A percentile compares a stretch with the other conserved stretches of the same genome.
These are phyloP conservation scores for Chunga burmeisteri DNA, from an alignment of 2,113 vertebrate genomes.

Conservation along the genomic window DNA sequence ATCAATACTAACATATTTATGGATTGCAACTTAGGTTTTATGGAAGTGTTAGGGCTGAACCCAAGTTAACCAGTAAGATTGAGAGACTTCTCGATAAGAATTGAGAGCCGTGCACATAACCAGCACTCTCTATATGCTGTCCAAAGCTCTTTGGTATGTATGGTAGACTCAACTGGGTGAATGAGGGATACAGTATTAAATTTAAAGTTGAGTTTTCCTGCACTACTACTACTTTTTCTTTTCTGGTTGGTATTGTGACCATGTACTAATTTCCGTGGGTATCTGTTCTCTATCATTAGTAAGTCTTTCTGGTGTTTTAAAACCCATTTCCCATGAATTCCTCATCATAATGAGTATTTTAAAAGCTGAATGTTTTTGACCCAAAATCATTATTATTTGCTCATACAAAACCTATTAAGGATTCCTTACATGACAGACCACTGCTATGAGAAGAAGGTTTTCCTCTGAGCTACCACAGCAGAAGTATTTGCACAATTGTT, in stretches of 20 bases:
- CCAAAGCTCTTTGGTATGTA: background rate
- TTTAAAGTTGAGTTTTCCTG: background rate
- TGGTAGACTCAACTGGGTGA: background rate
- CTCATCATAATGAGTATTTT: background rate
- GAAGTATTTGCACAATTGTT: conserved; percentile 39
- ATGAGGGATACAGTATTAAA: background rate
- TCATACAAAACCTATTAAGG: conserved; percentile 10
- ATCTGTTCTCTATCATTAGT: conserved; percentile 7
- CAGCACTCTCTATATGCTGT: background rate
- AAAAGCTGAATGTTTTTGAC: background rate
- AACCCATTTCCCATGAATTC: conserved; percentile 12
- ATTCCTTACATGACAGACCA: conserved; percentile 17
- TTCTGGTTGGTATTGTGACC: background rate
- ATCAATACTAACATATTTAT: background rate
- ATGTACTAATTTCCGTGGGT: background rate
- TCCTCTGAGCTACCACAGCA: conserved; percentile 29
- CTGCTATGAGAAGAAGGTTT: background rate
- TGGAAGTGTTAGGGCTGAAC: background rate
- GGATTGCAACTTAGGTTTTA: background rate
- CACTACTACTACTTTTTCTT: background rate
- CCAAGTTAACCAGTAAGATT: background rate
- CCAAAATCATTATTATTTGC: background rate
- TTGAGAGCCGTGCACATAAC: background rate
- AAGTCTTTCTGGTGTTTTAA: conserved; percentile 12
- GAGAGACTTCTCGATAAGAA: background rate